Evolutionary conservation across 2,797 vertebrate species (phyloP).

Genomic region (Pachyuromys duprasi): DNA sequence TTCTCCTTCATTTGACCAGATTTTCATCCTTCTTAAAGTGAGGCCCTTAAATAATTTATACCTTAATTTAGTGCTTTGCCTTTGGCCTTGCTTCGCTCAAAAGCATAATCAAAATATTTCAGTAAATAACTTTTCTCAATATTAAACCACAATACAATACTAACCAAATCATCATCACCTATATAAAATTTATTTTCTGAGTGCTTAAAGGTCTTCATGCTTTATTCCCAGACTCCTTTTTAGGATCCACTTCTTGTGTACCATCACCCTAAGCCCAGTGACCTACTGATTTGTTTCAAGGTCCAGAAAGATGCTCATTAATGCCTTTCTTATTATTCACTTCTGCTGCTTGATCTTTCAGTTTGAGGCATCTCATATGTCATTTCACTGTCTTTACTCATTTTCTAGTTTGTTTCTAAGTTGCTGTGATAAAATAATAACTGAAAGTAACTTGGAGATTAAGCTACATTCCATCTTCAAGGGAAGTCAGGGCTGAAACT

Average conservation of each 20-base stretch:
- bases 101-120: slow-evolving; percentile 12
- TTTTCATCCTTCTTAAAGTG: not conserved
- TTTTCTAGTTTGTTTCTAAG: not conserved
- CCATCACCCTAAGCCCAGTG: not conserved
- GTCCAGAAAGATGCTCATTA: not conserved
- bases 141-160: slow-evolving; percentile 45
- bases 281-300: slow-evolving; percentile 10
- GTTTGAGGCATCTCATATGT: not conserved
- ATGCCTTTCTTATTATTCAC: not conserved
- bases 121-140: slow-evolving; percentile 23
- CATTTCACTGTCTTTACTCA: not conserved
- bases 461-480: not conserved
- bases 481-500: not conserved
- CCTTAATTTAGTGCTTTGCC: not conserved
- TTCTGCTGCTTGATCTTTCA: not conserved
- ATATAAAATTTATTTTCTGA: slow-evolving; percentile 1
- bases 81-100: slow-evolving; percentile 40
- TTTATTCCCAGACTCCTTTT: slow-evolving; percentile 18
- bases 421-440: not conserved
- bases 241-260: not conserved
- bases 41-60: not conserved
- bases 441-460: not conserved
- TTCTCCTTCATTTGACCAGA: slow-evolving; percentile 13
- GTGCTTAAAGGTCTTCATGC: not conserved
- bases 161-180: slow-evolving; percentile 31